Conservation (phyloP, 2,113 vertebrate genomes). For the Pelvicachromis taeniatus region DNA sequence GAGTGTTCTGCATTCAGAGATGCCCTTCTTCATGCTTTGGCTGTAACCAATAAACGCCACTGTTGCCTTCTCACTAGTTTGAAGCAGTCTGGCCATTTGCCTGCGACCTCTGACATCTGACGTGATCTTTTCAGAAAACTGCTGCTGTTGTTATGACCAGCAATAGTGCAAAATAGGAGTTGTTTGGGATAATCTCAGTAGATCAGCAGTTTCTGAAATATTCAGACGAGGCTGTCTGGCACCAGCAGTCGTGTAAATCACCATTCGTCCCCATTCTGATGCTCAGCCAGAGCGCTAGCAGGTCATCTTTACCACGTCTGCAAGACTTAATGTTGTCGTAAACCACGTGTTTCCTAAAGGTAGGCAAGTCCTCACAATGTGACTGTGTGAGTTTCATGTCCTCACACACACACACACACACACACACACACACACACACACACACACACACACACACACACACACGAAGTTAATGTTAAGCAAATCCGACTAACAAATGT, state of each 20-base stretch:
- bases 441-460: background rate
- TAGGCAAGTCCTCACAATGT: background rate
- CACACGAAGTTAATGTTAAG: background rate
- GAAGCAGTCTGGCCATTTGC: background rate
- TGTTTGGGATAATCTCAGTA: background rate
- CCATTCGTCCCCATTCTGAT: background rate
- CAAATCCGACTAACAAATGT: background rate
- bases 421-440: background rate
- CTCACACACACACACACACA: background rate
- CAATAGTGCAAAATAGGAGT: background rate
- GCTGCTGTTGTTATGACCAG: background rate
- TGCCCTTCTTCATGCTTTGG: background rate
- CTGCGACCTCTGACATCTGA: background rate
- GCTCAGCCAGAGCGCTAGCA: background rate
- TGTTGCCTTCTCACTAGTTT: background rate
- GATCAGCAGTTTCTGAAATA: background rate
- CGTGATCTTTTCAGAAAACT: background rate
- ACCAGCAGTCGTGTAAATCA: background rate
- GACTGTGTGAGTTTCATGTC: background rate
- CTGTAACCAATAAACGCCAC: background rate
- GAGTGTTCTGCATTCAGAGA: background rate
- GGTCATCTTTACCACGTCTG: background rate
- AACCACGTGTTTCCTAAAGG: background rate
- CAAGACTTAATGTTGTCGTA: background rate
- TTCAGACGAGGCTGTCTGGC: background rate